A percentile compares a stretch with the other conserved stretches of the same genome.
phyloP scores from a whole-genome alignment of 2,888 invertebrate genomes.

The Julus scanicus region DNA sequence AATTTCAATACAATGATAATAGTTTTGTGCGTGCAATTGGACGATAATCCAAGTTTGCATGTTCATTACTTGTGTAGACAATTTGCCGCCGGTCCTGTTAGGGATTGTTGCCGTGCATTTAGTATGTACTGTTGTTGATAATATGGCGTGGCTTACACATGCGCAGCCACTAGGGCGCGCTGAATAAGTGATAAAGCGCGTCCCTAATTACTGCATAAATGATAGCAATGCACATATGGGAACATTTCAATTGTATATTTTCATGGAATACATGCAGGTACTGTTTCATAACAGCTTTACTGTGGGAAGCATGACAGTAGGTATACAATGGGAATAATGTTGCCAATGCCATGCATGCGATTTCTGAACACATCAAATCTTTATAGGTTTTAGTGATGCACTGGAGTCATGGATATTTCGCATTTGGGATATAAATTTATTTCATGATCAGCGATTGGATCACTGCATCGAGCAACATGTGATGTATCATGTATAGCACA shows the following conservation, averaged over 20 bases:
- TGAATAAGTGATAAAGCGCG: constrained; percentile 9
- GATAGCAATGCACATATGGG: constrained; percentile 5
- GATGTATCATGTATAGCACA: background rate
- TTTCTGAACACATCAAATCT: no score
- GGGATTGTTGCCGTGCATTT: background rate
- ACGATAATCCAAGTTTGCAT: background rate
- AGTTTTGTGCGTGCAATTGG: background rate
- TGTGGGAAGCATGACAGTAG: background rate
- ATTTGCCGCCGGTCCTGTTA: background rate
- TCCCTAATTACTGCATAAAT: constrained; percentile 33
- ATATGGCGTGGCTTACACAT: background rate
- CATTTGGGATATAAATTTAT: no score
- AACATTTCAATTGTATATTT: background rate
- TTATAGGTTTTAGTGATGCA: no score
- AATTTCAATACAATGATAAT: background rate
- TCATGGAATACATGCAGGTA: background rate
- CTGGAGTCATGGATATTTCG: no score
- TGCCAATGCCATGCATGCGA: background rate
- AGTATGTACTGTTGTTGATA: background rate
- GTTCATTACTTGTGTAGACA: background rate
- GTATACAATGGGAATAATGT: background rate
- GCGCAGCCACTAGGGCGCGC: background rate
- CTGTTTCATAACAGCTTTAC: background rate
- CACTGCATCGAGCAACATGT: background rate
- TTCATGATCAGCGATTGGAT: no score